These are phyloP conservation scores for Tetanocera ferruginea DNA, from an alignment of 2,888 invertebrate genomes.

Conservation along the genomic window DNA sequence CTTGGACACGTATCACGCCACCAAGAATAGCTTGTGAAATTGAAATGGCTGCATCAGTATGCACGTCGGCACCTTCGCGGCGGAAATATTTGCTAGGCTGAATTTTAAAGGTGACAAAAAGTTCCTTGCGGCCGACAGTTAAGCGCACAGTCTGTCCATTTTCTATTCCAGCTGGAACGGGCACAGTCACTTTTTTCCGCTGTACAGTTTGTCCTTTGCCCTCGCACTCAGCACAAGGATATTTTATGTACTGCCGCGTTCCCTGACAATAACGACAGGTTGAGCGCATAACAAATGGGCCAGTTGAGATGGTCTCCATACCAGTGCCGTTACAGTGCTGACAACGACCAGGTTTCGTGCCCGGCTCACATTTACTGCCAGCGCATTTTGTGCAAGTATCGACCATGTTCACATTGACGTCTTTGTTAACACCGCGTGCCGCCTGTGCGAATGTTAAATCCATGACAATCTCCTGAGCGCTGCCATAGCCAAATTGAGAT, in stretches of 20 bases:
- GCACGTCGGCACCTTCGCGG: slow-evolving; percentile 94
- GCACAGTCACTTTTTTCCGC: slow-evolving; percentile 89
- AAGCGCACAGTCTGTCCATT: slow-evolving; percentile 97
- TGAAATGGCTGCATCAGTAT: slow-evolving; percentile 93
- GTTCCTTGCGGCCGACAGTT: slow-evolving; percentile 90
- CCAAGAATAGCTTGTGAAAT: slow-evolving; percentile 94
- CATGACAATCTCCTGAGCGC: slow-evolving; percentile 92
- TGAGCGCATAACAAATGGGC: slow-evolving; percentile 97
- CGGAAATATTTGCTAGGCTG: slow-evolving; percentile 90
- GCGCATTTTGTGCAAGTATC: slow-evolving; percentile 92
- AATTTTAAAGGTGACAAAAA: slow-evolving; percentile 92
- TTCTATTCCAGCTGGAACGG: slow-evolving; percentile 96
- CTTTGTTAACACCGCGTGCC: slow-evolving; percentile 95
- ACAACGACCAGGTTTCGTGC: slow-evolving; percentile 91
- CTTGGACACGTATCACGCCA: slow-evolving; percentile 91
- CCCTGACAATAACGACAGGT: slow-evolving; percentile 95
- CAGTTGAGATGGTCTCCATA: slow-evolving; percentile 91
- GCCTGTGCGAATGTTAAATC: slow-evolving; percentile 94
- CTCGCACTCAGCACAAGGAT: slow-evolving; percentile 91
- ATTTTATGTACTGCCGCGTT: slow-evolving; percentile 86
- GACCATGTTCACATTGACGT: slow-evolving; percentile 89
- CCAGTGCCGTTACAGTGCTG: slow-evolving; percentile 96
- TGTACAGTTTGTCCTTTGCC: slow-evolving; percentile 94
- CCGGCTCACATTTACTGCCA: slow-evolving; percentile 89
- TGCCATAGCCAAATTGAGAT: slow-evolving; percentile 90